Evolutionary conservation across 2,888 invertebrate genomes (phyloP).

Genomic region (Nemurella pictetii): DNA sequence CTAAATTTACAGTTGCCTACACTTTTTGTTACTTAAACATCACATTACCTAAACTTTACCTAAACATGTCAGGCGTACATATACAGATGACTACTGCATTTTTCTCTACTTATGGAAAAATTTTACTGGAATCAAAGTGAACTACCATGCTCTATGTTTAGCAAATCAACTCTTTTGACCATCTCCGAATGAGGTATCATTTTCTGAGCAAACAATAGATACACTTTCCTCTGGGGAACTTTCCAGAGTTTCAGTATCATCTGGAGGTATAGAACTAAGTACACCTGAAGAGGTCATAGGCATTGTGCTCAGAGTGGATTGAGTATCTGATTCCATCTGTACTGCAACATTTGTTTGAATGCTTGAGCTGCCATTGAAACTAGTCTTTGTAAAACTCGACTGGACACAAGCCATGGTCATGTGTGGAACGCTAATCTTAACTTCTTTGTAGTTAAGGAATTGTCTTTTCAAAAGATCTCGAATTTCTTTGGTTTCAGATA

Average conservation of each 20-base stretch:
- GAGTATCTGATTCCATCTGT: background rate
- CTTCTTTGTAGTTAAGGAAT: background rate
- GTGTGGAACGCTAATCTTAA: background rate
- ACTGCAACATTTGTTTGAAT: background rate
- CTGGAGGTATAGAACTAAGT: background rate
- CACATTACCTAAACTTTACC: too few relatives aligned
- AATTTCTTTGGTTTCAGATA: background rate
- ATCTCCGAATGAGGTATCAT: background rate
- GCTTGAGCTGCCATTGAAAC: background rate
- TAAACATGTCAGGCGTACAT: too few relatives aligned
- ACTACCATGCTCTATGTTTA: background rate
- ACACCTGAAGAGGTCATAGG: background rate
- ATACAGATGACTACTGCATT: background rate
- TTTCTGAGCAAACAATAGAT: background rate
- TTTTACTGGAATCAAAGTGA: background rate
- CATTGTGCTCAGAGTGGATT: background rate
- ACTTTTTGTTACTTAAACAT: too few relatives aligned
- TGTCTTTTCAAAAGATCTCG: conserved; percentile 4
- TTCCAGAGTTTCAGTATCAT: background rate
- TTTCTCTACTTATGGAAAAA: too few relatives aligned
- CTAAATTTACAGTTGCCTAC: too few relatives aligned
- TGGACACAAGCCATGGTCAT: background rate
- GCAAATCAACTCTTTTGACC: background rate
- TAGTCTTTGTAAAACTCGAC: background rate
- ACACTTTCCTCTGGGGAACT: background rate